Percentiles rank a stretch among this genome's conserved stretches.
Evolutionary conservation across 2,888 invertebrate genomes (phyloP).

Genomic region (Osmoderma eremita): DNA sequence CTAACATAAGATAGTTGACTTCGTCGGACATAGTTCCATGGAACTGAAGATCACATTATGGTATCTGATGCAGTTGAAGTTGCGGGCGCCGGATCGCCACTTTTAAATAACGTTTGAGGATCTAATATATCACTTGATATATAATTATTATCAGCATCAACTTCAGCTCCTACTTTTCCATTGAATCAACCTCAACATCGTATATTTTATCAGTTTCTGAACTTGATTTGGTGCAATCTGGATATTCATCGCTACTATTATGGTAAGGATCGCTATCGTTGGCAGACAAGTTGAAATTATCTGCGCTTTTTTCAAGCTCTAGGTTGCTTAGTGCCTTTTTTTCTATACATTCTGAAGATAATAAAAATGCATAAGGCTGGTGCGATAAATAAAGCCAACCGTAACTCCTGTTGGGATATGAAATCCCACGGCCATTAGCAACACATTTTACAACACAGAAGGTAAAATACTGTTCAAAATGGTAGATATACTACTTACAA

Average conservation of each 20-base stretch:
- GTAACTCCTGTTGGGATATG: no score
- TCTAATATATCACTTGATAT: not conserved
- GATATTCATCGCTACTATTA: constrained; percentile 8
- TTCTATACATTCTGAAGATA: constrained; percentile 1
- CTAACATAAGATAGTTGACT: not conserved
- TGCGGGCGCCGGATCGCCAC: not conserved
- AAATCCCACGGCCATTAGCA: no score
- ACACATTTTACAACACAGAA: no score
- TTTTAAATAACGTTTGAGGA: not conserved
- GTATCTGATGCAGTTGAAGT: constrained; percentile 4
- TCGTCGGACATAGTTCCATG: not conserved
- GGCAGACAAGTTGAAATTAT: constrained; percentile 12
- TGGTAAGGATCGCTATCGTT: constrained; percentile 2
- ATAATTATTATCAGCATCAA: not conserved
- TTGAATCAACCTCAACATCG: constrained; percentile 3
- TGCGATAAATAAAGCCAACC: not conserved
- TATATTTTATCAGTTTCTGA: constrained; percentile 6
- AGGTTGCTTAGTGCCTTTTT: not conserved
- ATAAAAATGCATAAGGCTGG: not conserved
- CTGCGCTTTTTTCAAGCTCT: not conserved
- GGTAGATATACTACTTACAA: no score
- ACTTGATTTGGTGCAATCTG: constrained; percentile 2
- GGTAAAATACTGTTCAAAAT: no score
- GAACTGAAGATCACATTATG: not conserved
- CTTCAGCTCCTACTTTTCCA: not conserved